Conservation (phyloP, 2,888 invertebrate genomes). For the Caradrina clavipalpis region DNA sequence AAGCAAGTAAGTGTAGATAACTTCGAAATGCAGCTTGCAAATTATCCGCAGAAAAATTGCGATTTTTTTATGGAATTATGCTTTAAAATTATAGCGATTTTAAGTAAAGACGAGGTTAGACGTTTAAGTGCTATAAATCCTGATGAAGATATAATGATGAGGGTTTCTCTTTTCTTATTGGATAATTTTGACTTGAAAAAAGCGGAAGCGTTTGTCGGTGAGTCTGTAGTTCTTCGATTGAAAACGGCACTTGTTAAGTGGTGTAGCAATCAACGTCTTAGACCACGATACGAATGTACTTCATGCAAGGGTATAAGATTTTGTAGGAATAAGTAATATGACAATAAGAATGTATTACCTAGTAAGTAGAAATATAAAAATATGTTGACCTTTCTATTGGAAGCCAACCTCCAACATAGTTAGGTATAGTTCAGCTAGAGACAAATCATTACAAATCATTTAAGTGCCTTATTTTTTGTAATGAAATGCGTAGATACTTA, state of each 20-base stretch:
- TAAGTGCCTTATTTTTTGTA: background rate
- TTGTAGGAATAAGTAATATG: slow-evolving; percentile 31
- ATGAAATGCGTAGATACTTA: background rate
- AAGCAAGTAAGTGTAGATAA: slow-evolving; percentile 44
- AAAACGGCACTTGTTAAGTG: slow-evolving; percentile 37
- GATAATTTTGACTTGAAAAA: slow-evolving; percentile 25
- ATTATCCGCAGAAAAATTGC: slow-evolving; percentile 44
- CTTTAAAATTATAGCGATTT: slow-evolving; percentile 40
- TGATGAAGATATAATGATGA: slow-evolving; percentile 54
- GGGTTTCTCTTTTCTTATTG: slow-evolving; percentile 35
- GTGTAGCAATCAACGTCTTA: slow-evolving; percentile 29
- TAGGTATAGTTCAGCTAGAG: slow-evolving; percentile 1
- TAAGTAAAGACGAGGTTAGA: slow-evolving; percentile 24
- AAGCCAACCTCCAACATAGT: background rate
- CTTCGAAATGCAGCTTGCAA: slow-evolving; percentile 32
- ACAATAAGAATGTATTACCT: background rate
- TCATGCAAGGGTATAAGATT: slow-evolving; percentile 39
- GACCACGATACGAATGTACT: slow-evolving; percentile 29
- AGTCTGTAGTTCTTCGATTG: slow-evolving; percentile 7
- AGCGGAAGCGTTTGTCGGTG: background rate
- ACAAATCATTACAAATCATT: background rate
- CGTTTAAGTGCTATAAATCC: slow-evolving; percentile 44
- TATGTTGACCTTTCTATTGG: too few species aligned
- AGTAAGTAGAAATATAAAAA: background rate
- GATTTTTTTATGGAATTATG: slow-evolving; percentile 47